A percentile compares a stretch with the other conserved stretches of the same genome.
phyloP scores from a whole-genome alignment of 2,113 vertebrate genomes.

The Casuarius casuarius region DNA sequence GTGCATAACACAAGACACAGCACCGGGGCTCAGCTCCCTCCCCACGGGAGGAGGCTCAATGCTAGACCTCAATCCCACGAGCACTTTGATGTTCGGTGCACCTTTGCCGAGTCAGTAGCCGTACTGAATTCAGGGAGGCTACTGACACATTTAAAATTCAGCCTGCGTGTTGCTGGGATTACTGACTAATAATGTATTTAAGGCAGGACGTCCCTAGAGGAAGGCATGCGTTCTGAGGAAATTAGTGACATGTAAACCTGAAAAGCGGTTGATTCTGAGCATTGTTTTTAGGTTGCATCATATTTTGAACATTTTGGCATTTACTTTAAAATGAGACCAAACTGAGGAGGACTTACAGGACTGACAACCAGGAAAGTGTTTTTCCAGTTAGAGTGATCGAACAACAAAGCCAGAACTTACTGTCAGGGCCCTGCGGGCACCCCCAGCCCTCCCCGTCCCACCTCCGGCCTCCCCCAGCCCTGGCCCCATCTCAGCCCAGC shows the following conservation, averaged over 20 bases:
- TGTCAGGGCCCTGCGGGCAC: fast-evolving
- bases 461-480: fast-evolving
- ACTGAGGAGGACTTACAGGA: neutral
- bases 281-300: neutral
- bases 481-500: fast-evolving
- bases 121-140: neutral
- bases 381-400: neutral
- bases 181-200: neutral
- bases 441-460: neutral
- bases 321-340: neutral
- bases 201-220: neutral
- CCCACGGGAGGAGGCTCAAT: neutral
- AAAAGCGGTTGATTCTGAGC: neutral
- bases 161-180: neutral
- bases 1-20: neutral
- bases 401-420: neutral
- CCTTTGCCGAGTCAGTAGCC: neutral
- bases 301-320: neutral
- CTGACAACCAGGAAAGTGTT: neutral
- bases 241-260: neutral
- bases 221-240: neutral
- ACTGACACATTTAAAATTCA: neutral
- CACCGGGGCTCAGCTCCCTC: neutral
- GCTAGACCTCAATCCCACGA: neutral
- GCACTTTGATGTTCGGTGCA: neutral